These are phyloP conservation scores for Pyrochroa serraticornis DNA, from an alignment of 2,888 invertebrate species.

Conservation along the genomic window DNA sequence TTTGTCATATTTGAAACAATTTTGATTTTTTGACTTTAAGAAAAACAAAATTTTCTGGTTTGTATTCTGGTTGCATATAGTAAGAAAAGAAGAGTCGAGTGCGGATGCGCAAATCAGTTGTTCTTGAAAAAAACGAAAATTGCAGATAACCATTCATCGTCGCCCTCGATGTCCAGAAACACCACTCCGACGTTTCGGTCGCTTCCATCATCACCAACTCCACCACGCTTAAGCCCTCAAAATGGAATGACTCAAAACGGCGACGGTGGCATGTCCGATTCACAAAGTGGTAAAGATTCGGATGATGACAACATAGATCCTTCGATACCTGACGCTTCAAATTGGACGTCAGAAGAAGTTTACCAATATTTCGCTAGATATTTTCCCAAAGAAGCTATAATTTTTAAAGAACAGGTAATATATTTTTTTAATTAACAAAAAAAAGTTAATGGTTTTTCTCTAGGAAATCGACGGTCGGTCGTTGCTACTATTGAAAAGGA, in stretches of 20 bases:
- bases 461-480: constrained; percentile 93
- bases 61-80: too few relatives aligned
- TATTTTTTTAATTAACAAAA: constrained; percentile 3
- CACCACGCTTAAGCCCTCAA: constrained; percentile 54
- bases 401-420: constrained; percentile 79
- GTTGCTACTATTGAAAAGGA: constrained; percentile 79
- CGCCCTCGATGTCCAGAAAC: constrained; percentile 38
- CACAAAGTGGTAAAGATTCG: constrained; percentile 37
- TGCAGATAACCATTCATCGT: constrained; percentile 32
- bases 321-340: constrained; percentile 76
- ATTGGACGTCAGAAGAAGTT: constrained; percentile 85
- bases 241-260: constrained; percentile 33
- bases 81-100: too few relatives aligned
- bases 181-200: constrained; percentile 41
- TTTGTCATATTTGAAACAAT: too few relatives aligned
- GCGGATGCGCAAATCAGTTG: too few relatives aligned
- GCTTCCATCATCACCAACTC: constrained; percentile 46
- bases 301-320: constrained; percentile 64
- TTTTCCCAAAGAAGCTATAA: constrained; percentile 80
- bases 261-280: constrained; percentile 37
- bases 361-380: constrained; percentile 77
- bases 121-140: neutral
- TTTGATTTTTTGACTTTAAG: too few relatives aligned
- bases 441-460: too few relatives aligned
- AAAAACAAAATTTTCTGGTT: too few relatives aligned